Conservation (phyloP, 92 coral and sea anemone species). For the Actinostola sp. region DNA sequence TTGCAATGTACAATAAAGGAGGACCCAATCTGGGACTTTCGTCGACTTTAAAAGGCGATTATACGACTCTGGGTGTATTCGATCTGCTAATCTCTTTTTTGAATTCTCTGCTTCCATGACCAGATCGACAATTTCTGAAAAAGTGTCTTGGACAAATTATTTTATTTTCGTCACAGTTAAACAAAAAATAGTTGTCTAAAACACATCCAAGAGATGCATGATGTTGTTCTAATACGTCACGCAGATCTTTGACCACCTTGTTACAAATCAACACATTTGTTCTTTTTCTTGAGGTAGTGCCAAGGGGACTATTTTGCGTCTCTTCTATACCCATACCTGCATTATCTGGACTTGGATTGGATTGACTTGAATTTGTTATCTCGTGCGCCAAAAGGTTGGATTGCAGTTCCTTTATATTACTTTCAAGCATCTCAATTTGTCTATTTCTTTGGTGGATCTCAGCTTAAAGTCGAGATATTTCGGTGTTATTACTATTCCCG, state of each 20-base stretch:
- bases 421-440: too few relatives aligned
- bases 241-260: conserved; percentile 17
- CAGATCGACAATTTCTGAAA: conserved; percentile 19
- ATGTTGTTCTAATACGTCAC: conserved; percentile 25
- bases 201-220: conserved; percentile 38
- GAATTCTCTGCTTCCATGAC: conserved; percentile 19
- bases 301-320: too few relatives aligned
- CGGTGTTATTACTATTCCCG: too few relatives aligned
- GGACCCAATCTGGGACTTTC: conserved; percentile 43
- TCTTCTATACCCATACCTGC: too few relatives aligned
- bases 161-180: conserved; percentile 21
- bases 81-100: conserved; percentile 23
- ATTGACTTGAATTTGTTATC: too few relatives aligned
- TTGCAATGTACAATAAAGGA: conserved; percentile 35
- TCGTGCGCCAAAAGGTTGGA: too few relatives aligned
- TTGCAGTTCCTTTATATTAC: too few relatives aligned
- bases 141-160: conserved; percentile 17
- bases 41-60: conserved; percentile 3
- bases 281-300: conserved; percentile 8
- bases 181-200: conserved; percentile 34
- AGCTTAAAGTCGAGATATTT: too few relatives aligned
- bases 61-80: conserved; percentile 18
- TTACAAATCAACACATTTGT: conserved; percentile 6
- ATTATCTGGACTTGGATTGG: too few relatives aligned
- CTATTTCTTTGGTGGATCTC: too few relatives aligned